Base-by-base conservation (phyloP, 2,797 vertebrate species). In the Saxicola maurus region DNA sequence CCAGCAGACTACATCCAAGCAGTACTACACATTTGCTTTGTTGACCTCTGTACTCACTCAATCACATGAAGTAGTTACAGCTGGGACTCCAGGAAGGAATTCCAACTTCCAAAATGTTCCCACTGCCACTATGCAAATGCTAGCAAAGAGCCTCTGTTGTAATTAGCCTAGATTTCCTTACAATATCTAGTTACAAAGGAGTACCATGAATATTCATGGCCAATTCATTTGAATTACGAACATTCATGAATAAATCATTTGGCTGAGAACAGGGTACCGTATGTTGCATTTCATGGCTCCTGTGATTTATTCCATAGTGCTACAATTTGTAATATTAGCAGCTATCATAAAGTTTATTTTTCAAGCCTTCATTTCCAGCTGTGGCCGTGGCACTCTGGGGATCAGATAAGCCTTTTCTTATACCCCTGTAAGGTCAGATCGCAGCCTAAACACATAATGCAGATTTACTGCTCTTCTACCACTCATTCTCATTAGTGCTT, bases 211-310 rank as follows among this genome's bases (percentile, higher is more conserved):
- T 96, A 96, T 96, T 95, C 95, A 96, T 96, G 73, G 55, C 2
- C 80, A 92, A 95, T 89, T 91, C 87, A 93, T 92, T 90, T 96
- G 93, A 95, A 94, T 93, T 94, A 93, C 0, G 76, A 94, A 93
- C 85, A 86, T 83, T 96, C 91, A 96, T 96, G 95, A 96, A 96
- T 96, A 96, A 96, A 95, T 96, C 87, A 96, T 96, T 93, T 87
- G 85, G 45, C 79, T 94, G 92, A 90, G 93, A 96, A 94, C 90
- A 90, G 85, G 52, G 78, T 92, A 66, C 94, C 83, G 51, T 95
- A 96, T 96, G 95, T 84, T 95, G 91, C 92, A 72, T 93, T 93
- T 94, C 93, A 82, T 90, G 87, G 90, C 74, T 94, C 71, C 68
- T 86, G 80, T 96, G 93, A 96, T 96, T 96, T 93, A 94, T 94